Evolutionary conservation across 2,888 invertebrate genomes (phyloP).

Genomic region (Drosophila trichaetosa): DNA sequence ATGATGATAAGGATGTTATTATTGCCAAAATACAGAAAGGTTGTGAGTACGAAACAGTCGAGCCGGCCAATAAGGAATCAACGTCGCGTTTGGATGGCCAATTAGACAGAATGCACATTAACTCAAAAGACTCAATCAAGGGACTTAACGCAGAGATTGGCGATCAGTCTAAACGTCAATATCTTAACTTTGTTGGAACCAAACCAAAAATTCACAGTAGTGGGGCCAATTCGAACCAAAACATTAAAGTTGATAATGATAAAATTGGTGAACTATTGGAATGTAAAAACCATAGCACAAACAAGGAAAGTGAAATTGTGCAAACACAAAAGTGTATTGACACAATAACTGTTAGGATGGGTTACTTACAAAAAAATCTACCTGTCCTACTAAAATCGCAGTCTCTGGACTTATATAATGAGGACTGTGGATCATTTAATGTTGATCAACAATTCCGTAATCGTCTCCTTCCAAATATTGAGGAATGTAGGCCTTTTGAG

Average conservation of each 20-base stretch:
- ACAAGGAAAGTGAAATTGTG: background rate
- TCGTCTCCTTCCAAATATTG: slow-evolving; percentile 49
- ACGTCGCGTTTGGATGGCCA: slow-evolving; percentile 22
- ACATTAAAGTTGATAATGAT: slow-evolving; percentile 3
- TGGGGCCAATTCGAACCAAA: slow-evolving; percentile 2
- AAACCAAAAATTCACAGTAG: slow-evolving; percentile 7
- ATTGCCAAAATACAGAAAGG: slow-evolving; percentile 45
- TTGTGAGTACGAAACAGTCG: slow-evolving; percentile 50
- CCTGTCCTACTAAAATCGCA: slow-evolving; percentile 39
- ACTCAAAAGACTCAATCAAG: slow-evolving; percentile 6
- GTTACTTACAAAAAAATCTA: slow-evolving; percentile 15
- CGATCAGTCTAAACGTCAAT: slow-evolving; percentile 1
- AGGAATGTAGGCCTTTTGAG: slow-evolving; percentile 40
- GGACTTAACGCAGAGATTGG: background rate
- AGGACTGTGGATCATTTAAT: slow-evolving; percentile 21
- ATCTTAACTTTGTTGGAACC: slow-evolving; percentile 1
- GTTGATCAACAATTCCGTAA: slow-evolving; percentile 35
- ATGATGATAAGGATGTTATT: slow-evolving; percentile 37
- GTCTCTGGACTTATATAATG: slow-evolving; percentile 44
- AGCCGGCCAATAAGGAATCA: slow-evolving; percentile 15
- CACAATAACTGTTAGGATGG: background rate
- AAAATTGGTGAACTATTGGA: background rate
- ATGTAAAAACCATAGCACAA: background rate
- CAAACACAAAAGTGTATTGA: background rate
- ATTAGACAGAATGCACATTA: slow-evolving; percentile 49